Evolutionary conservation across 2,888 invertebrate species (phyloP).

Genomic region (Clitarchus hookeri): DNA sequence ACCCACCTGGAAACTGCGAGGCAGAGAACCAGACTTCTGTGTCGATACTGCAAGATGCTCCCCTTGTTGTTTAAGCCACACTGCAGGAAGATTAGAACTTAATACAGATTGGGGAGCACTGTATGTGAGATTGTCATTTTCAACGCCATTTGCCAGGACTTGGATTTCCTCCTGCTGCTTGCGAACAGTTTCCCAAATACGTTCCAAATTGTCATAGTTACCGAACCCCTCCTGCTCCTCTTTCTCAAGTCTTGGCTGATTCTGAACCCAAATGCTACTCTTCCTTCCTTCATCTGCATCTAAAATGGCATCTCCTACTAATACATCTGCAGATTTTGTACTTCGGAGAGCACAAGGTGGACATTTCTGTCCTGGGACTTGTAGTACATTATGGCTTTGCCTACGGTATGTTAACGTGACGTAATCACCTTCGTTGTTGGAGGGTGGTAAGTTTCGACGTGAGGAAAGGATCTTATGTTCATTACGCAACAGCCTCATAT

Average conservation of each 20-base stretch:
- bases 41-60: slow-evolving; percentile 68
- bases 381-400: slow-evolving; percentile 51
- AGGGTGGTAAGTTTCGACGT: background rate
- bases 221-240: slow-evolving; percentile 56
- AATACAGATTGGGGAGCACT: slow-evolving; percentile 37
- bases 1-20: slow-evolving; percentile 74
- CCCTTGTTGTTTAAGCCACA: slow-evolving; percentile 73
- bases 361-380: slow-evolving; percentile 11
- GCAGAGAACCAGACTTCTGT: slow-evolving; percentile 76
- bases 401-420: slow-evolving; percentile 37
- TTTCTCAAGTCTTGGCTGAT: slow-evolving; percentile 44
- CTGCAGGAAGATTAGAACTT: slow-evolving; percentile 66
- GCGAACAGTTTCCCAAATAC: slow-evolving; percentile 50
- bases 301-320: slow-evolving; percentile 33
- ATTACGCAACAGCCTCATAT: slow-evolving; percentile 41
- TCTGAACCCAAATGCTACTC: slow-evolving; percentile 49
- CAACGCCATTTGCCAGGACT: slow-evolving; percentile 35
- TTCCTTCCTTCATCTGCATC: slow-evolving; percentile 10
- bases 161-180: slow-evolving; percentile 41
- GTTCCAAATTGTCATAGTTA: slow-evolving; percentile 65
- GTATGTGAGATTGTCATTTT: slow-evolving; percentile 31
- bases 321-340: slow-evolving; percentile 53
- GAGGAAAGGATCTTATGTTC: slow-evolving; percentile 39
- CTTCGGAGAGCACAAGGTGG: background rate
- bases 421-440: slow-evolving; percentile 33